Evolutionary conservation across 2,888 invertebrate species (phyloP), one percentile per base, ranked within the genome.

Genomic region (Embidobia sp.): DNA sequence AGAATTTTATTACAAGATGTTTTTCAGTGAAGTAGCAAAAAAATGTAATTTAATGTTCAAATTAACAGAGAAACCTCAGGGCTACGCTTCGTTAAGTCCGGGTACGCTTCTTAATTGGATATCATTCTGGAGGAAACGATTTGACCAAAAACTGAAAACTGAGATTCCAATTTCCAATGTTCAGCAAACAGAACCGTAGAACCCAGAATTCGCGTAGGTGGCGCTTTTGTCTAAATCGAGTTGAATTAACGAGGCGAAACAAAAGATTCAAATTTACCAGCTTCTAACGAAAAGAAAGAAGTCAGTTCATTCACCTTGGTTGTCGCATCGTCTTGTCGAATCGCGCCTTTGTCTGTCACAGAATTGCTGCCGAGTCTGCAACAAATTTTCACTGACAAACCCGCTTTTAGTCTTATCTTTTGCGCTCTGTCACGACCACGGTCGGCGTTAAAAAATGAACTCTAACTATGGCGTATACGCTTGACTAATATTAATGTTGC

Each of bases 281-380:
- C 18, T 13, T 37, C 18, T 19, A 49, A 31, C 37, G 55, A 59
- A 59, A 63, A 61, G 63, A 72, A 63, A 53, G 46, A 63, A 46
- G 29, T 19, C 3, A 3, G 61, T 63, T 70, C 70, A 11, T 72
- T 72, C 61, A 72, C 72, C 72, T 63, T 44, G 2, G 67, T 31
- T 49, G 49, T 61, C 59, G 70, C 51, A 63, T 48, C 72, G 53
- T 63, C 46, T 72, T 72, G 72, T 72, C 63, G 72, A 72, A 72
- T 49, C 72, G 27, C 63, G 53, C 55, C 72, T 72, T 72, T 63
- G 72, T 72, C 55, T 40, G 63, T 63, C 46, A 33, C 44, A 42
- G 48, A 18, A 31, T 48, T 40, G 55, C 49, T 42, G 57, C 59
- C 44, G 69, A 33, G 31, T 57, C 51, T 61, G 59, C 69, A 51